Evolutionary conservation across 1,140 invertebrate genomes (phyloP).

Genomic region (Diploscapter pachys): DNA sequence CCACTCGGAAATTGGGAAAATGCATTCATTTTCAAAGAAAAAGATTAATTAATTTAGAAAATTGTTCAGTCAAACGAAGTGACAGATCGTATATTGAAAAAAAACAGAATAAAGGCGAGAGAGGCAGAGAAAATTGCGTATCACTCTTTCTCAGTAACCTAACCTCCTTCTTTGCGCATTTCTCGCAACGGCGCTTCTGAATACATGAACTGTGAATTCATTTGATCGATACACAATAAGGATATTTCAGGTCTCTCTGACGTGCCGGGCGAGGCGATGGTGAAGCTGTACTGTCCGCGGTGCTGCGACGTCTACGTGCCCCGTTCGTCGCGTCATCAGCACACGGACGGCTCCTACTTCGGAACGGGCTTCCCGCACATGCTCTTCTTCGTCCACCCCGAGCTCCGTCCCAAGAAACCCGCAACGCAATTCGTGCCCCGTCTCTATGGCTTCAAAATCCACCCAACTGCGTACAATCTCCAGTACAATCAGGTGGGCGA

Average conservation of each 20-base stretch:
- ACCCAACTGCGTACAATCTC: constrained; percentile 82
- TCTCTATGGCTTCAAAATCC: constrained; percentile 99
- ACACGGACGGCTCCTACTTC: constrained; percentile 94
- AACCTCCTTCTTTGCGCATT: constrained; percentile 18
- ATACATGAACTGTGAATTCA: no score
- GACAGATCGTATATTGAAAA: no score
- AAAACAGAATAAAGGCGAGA: no score
- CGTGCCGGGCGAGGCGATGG: constrained; percentile 98
- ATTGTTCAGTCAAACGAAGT: neutral
- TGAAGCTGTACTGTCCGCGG: constrained; percentile 98
- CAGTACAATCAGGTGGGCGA: constrained; percentile 5
- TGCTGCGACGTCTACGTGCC: constrained; percentile 97
- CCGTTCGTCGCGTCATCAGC: constrained; percentile 96
- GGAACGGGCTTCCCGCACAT: constrained; percentile 99
- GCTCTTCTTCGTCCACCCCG: constrained; percentile 99
- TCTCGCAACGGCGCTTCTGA: no score
- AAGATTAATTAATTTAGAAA: neutral
- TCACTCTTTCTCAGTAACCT: neutral
- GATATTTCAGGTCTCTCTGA: constrained; percentile 80
- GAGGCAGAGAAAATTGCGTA: neutral
- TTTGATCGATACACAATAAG: neutral
- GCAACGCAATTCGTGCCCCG: constrained; percentile 96
- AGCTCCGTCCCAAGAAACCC: constrained; percentile 93
- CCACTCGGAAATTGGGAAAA: neutral
- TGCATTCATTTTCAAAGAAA: neutral